A percentile compares a stretch with the other conserved stretches of the same genome.
phyloP scores from a whole-genome alignment of 1,140 invertebrate species.

The Druon quercuslanigerum region DNA sequence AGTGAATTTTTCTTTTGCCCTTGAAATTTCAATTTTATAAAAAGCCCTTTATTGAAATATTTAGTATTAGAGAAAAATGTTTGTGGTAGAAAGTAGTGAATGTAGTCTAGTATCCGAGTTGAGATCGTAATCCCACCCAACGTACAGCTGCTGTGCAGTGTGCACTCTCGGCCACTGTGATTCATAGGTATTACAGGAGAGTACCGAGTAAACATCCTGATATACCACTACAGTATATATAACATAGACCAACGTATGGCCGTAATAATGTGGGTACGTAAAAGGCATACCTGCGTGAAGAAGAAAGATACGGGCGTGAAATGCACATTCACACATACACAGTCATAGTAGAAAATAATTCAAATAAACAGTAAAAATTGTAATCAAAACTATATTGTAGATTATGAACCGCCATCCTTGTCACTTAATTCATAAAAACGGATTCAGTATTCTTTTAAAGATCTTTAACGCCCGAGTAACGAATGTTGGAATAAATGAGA shows the following conservation, averaged over 20 bases:
- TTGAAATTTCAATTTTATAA: no score
- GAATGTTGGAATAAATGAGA: no score
- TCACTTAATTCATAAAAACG: no score
- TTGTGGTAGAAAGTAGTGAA: slow-evolving; percentile 8
- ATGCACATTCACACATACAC: not conserved
- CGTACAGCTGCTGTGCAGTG: not conserved
- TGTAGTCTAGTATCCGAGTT: slow-evolving; percentile 12
- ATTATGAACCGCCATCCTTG: no score
- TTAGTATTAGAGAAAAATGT: not conserved
- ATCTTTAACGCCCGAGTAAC: no score
- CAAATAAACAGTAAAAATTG: not conserved
- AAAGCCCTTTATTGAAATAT: not conserved
- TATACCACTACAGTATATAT: slow-evolving; percentile 22
- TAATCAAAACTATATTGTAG: no score
- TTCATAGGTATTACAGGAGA: slow-evolving; percentile 34
- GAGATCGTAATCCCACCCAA: slow-evolving; percentile 33
- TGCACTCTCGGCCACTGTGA: slow-evolving; percentile 17
- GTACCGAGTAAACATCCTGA: slow-evolving; percentile 20
- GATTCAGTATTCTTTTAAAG: no score
- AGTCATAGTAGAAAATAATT: not conserved
- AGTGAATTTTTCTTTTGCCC: no score
- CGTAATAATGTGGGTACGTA: slow-evolving; percentile 33
- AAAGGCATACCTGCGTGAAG: slow-evolving; percentile 31
- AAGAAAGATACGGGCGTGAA: slow-evolving; percentile 23
- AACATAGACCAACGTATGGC: slow-evolving; percentile 9